Percentiles rank a stretch among this genome's conserved stretches.
Conservation (phyloP, 2,797 vertebrate species). For the Melanotaenia parkinsoni region DNA sequence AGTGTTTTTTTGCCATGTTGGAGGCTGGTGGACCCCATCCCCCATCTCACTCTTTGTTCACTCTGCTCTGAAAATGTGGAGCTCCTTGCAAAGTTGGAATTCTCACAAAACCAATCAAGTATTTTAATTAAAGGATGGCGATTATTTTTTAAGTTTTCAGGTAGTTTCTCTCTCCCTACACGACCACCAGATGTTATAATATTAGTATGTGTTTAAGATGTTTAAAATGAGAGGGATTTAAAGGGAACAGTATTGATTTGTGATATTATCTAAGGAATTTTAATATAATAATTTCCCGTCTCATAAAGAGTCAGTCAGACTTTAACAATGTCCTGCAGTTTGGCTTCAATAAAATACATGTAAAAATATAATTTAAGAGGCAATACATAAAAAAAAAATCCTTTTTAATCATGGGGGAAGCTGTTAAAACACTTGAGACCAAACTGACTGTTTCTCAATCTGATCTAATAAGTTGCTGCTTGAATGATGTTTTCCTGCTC, state of each 20-base stretch:
- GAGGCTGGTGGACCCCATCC: conserved; percentile 49
- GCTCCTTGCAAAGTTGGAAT: conserved; percentile 32
- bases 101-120: conserved; percentile 18
- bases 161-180: not conserved
- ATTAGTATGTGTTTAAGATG: not conserved
- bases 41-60: conserved; percentile 44
- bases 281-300: not conserved
- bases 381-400: not conserved
- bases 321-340: not conserved
- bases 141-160: not conserved
- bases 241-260: not conserved
- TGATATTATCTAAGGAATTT: not conserved
- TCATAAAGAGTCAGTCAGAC: not conserved
- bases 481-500: conserved; percentile 29
- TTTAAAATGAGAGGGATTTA: not conserved
- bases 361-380: not conserved
- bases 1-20: conserved; percentile 31
- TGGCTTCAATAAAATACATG: conserved; percentile 8
- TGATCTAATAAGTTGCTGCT: conserved; percentile 28
- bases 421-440: conserved; percentile 28
- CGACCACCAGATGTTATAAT: conserved; percentile 7
- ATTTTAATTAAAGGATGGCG: not conserved
- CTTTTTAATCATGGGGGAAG: conserved; percentile 8
- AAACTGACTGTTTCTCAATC: conserved; percentile 36
- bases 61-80: conserved; percentile 44